Conservation (phyloP, 1,140 invertebrate genomes). For the Caenorhabditis briggsae region DNA sequence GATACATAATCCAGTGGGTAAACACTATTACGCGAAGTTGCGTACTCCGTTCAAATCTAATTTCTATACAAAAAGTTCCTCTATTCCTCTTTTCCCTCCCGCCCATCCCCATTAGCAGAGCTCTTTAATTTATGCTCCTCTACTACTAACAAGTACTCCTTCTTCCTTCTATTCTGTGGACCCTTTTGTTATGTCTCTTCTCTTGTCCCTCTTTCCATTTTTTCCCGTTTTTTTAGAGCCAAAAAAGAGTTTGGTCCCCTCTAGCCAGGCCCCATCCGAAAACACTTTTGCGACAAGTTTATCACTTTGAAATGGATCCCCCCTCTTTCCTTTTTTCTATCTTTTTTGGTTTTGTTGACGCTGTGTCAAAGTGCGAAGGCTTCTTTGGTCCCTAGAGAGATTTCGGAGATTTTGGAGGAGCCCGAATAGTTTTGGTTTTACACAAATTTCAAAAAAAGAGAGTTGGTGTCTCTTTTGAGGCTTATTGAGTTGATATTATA, state of each 20-base stretch:
- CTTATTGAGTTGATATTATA: too few species aligned
- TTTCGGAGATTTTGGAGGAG: background rate
- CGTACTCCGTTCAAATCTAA: too few species aligned
- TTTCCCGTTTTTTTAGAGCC: background rate
- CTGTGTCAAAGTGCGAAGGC: conserved; percentile 4
- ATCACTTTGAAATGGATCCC: conserved; percentile 39
- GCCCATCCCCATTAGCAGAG: too few species aligned
- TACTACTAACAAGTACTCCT: conserved; percentile 11
- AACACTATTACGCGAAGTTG: too few species aligned
- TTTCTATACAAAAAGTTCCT: too few species aligned
- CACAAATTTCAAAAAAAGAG: too few species aligned
- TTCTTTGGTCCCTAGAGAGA: background rate
- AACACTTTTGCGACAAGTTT: conserved; percentile 47
- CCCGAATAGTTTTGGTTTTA: too few species aligned
- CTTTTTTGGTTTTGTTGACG: background rate
- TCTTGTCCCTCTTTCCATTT: background rate
- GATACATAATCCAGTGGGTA: too few species aligned
- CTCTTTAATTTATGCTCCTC: conserved; percentile 53
- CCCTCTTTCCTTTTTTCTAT: background rate
- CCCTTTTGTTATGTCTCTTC: background rate
- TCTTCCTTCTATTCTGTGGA: background rate
- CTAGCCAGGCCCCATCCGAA: background rate
- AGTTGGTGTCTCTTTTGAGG: too few species aligned
- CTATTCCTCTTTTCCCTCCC: too few species aligned
- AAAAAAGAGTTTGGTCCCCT: background rate